Percentiles rank a stretch among this genome's conserved stretches.
Conservation (phyloP, 1,140 invertebrate genomes). For the Conopomorpha cramerella region DNA sequence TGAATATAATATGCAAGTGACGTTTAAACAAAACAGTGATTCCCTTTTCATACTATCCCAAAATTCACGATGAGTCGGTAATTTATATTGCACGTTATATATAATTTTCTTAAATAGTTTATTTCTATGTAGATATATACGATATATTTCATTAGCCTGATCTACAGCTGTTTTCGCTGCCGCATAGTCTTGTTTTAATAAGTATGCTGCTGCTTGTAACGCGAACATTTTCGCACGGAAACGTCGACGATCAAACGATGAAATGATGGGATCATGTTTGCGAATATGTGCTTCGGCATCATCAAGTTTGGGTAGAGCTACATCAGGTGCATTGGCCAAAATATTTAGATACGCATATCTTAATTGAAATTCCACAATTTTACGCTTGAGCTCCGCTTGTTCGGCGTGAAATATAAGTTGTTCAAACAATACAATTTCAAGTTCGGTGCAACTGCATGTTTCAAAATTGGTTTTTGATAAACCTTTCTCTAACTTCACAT, state of each 20-base stretch:
- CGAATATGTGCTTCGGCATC: constrained; percentile 38
- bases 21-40: constrained; percentile 43
- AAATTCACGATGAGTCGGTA: constrained; percentile 19
- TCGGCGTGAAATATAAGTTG: constrained; percentile 36
- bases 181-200: constrained; percentile 20
- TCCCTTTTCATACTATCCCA: constrained; percentile 24
- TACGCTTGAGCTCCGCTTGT: constrained; percentile 39
- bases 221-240: constrained; percentile 43
- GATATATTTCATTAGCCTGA: constrained; percentile 23
- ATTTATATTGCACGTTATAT: constrained; percentile 16
- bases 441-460: constrained; percentile 35
- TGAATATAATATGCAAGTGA: constrained; percentile 33
- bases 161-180: constrained; percentile 32
- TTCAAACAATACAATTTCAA: constrained; percentile 33
- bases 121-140: constrained; percentile 30
- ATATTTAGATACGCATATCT: constrained; percentile 33
- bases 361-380: constrained; percentile 42
- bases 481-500: constrained; percentile 30
- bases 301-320: constrained; percentile 28
- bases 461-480: constrained; percentile 31
- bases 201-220: constrained; percentile 27
- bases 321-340: constrained; percentile 26
- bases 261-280: too few relatives aligned
- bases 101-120: constrained; percentile 17
- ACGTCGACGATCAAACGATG: too few relatives aligned